Conservation (phyloP, 2,113 vertebrate genomes). For the Megaleporinus macrocephalus region DNA sequence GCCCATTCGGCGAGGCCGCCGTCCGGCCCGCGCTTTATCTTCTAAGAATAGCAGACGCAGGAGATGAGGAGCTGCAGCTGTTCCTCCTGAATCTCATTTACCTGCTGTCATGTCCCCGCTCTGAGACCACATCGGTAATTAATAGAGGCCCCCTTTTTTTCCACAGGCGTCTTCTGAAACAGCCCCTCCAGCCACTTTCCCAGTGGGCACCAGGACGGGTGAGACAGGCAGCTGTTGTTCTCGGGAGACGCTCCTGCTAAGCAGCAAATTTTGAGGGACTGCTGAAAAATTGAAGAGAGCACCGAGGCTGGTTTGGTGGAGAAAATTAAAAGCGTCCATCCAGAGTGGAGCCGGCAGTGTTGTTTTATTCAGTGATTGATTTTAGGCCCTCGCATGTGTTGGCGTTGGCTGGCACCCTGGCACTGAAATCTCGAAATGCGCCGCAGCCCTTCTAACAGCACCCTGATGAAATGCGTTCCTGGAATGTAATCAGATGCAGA, state of each 20-base stretch:
- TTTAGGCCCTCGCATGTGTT: slow-evolving; percentile 47
- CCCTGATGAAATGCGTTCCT: slow-evolving; percentile 53
- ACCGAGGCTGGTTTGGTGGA: slow-evolving; percentile 45
- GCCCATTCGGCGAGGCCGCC: slow-evolving; percentile 56
- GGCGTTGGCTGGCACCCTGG: slow-evolving; percentile 36
- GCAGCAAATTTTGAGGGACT: slow-evolving; percentile 54
- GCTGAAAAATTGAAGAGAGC: slow-evolving; percentile 59
- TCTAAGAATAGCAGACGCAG: slow-evolving; percentile 64
- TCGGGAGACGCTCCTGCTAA: slow-evolving; percentile 52
- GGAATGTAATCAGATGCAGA: slow-evolving; percentile 56
- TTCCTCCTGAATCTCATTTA: slow-evolving; percentile 65
- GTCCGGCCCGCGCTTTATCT: slow-evolving; percentile 52
- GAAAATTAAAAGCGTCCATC: slow-evolving; percentile 66
- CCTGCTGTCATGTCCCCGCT: slow-evolving; percentile 58
- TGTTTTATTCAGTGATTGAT: slow-evolving; percentile 73
- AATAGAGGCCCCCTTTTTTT: slow-evolving; percentile 63
- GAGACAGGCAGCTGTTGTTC: slow-evolving; percentile 57
- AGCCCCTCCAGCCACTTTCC: slow-evolving; percentile 57
- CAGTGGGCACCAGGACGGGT: slow-evolving; percentile 40
- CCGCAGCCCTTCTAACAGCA: slow-evolving; percentile 45
- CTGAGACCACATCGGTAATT: slow-evolving; percentile 69
- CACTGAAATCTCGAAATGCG: slow-evolving; percentile 37
- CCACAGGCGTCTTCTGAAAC: slow-evolving; percentile 57
- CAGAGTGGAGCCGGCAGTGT: slow-evolving; percentile 49
- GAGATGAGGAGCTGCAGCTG: slow-evolving; percentile 62